phyloP scores from a whole-genome alignment of 2,113 vertebrate genomes.

The Jacana jacana region DNA sequence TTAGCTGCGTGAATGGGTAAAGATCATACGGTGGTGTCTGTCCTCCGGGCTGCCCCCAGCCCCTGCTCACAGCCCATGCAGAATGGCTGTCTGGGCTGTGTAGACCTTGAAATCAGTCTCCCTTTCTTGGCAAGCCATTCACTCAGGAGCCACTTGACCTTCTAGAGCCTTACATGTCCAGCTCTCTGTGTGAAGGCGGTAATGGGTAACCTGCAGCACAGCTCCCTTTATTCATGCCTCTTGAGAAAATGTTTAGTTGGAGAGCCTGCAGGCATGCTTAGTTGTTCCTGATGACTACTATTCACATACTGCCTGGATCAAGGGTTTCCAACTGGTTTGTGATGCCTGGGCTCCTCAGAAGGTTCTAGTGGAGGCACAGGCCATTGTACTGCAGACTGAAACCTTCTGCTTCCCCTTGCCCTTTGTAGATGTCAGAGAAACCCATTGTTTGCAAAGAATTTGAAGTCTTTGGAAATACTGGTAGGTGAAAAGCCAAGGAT shows the following conservation, averaged over 20 bases:
- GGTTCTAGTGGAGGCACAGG: background rate
- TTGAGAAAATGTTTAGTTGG: background rate
- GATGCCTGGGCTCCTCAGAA: background rate
- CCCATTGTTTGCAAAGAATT: background rate
- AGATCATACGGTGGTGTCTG: rapidly evolving
- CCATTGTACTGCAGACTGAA: background rate
- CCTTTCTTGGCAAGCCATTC: background rate
- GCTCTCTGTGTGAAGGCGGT: rapidly evolving
- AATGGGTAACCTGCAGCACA: background rate
- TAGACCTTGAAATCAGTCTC: background rate
- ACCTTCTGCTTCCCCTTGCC: background rate
- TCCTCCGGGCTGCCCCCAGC: background rate
- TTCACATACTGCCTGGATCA: background rate
- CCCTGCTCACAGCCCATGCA: background rate
- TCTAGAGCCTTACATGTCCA: background rate
- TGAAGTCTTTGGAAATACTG: background rate
- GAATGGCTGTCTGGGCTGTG: background rate
- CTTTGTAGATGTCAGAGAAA: background rate
- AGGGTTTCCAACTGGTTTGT: background rate
- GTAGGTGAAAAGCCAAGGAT: background rate
- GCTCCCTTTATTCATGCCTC: background rate
- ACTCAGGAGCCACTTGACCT: background rate
- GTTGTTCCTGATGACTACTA: background rate
- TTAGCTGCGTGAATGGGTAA: background rate
- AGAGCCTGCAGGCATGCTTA: background rate